Evolutionary conservation across 2,797 vertebrate species (phyloP), one percentile per base, ranked within the genome.

Genomic region (Melanotaenia boesemani): DNA sequence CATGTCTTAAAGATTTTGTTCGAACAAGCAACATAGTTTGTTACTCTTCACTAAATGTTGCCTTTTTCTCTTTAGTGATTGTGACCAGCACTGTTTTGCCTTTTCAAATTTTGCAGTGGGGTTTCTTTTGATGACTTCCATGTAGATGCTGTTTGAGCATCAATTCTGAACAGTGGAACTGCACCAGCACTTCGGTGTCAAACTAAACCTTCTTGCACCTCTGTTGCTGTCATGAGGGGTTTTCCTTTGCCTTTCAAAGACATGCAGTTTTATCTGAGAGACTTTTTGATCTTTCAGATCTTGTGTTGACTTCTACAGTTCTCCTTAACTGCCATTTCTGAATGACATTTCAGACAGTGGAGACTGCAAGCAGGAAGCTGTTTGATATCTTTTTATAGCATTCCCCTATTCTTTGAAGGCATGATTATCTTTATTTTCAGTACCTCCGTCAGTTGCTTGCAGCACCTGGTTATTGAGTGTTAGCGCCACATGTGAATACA

Each of bases 301-400:
- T n/a, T 24, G 39, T 50, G 28, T 62, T 48, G 22, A 48, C 12
- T 58, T 69, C 32, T 48, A 55, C 30, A 39, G 57, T 50, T 60
- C 37, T 36, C 36, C 36, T 55, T 28, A 63, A 64, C 22, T 50
- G 26, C 32, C 37, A 30, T 60, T 60, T 60, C 24, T 55, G 56
- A 41, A 37, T 57, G 50, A 69, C 24, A 48, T 63, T 75, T 75
- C 41, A 63, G 39, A 63, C 52, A 57, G 50, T 32, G 41, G 32
- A 50, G 55, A 56, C 24, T 57, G 16, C 39, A 26, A 44, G 58
- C 46, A 61, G 24, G 37, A 74, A 68, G 32, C 39, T 30, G 65
- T 54, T 18, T 48, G 39, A 63, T 63, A n/a, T 48, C 52, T 63
- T 69, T 69, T 69, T 50, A 63, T 28, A 57, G 52, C 30, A 50